Base-by-base conservation (phyloP, 2,888 invertebrate species). In the Scrobipalpa atriplicella region DNA sequence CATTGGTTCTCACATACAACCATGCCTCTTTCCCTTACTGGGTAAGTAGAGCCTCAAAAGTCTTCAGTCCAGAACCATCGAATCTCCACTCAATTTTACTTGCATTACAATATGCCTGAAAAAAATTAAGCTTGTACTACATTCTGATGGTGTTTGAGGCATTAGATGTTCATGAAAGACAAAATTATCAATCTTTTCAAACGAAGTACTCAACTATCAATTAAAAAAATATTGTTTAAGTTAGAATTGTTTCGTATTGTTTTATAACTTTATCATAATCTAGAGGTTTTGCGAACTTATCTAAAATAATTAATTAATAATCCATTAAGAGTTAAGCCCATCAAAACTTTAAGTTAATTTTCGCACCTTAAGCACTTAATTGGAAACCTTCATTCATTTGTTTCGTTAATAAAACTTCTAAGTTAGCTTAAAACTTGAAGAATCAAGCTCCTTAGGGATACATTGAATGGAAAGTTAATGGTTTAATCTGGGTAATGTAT, bases 331-430 rank as follows among this genome's bases (percentile, higher is more conserved):
- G 16, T 3, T 3, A 47, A n/a, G 47, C 16, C 16, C 16, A 16
- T 47, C 47, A 47, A 47, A n/a, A n/a, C n/a, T 47, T 47, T 0
- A 47, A 47, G n/a, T 47, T 47, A 47, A 47, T 47, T 16, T 47
- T 47, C 47, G 3, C 47, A 47, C 47, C 47, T 47, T 47, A 5
- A 47, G 47, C 1, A 47, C 47, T n/a, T 16, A 47, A 47, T 47
- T 47, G n/a, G 47, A 47, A 47, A 47, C n/a, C 47, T 47, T 47
- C n/a, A 47, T 47, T 47, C n/a, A 47, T 47, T 47, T 47, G n/a
- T 47, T 47, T 47, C 47, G 6, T 47, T 47, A 47, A 47, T 47
- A 47, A 47, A 47, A 47, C 47, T 16, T 47, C 47, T 47, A 16
- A 47, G 47, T 47, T 47, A n/a, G 47, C 47, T 47, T 47, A 47